Evolutionary conservation across 2,888 invertebrate genomes (phyloP).

Genomic region (Tenthredo notha): DNA sequence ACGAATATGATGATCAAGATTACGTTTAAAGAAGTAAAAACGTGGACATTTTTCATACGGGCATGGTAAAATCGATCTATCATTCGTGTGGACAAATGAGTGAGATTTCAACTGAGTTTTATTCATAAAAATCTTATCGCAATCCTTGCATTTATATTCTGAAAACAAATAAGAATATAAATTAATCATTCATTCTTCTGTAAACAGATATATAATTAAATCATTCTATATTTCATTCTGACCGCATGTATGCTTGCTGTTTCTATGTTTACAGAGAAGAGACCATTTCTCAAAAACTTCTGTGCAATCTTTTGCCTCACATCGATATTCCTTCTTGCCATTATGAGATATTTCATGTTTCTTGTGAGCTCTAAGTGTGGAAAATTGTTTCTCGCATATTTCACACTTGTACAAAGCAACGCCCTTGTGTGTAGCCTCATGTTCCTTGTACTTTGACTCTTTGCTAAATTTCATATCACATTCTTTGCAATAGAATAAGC

Average conservation of each 20-base stretch:
- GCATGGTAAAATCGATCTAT: slow-evolving; percentile 69
- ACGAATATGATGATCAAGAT: slow-evolving; percentile 81
- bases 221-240: slow-evolving; percentile 59
- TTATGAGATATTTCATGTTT: slow-evolving; percentile 80
- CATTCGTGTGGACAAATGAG: slow-evolving; percentile 67
- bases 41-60: slow-evolving; percentile 76
- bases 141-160: slow-evolving; percentile 67
- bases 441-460: slow-evolving; percentile 81
- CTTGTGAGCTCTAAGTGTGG: slow-evolving; percentile 78
- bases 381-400: slow-evolving; percentile 80
- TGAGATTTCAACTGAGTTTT: slow-evolving; percentile 63
- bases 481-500: slow-evolving; percentile 77
- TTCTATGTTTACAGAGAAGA: slow-evolving; percentile 79
- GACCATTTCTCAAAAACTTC: slow-evolving; percentile 79
- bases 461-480: slow-evolving; percentile 81
- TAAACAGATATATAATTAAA: not conserved
- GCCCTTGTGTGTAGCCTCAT: slow-evolving; percentile 81
- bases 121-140: slow-evolving; percentile 66
- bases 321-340: slow-evolving; percentile 67
- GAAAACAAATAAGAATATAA: slow-evolving; percentile 27
- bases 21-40: slow-evolving; percentile 80
- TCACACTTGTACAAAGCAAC: slow-evolving; percentile 78
- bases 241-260: slow-evolving; percentile 75
- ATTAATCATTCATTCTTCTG: not conserved
- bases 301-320: slow-evolving; percentile 79